phyloP scores from a whole-genome alignment of 2,888 invertebrate species.

The Opisthograptis luteolata region DNA sequence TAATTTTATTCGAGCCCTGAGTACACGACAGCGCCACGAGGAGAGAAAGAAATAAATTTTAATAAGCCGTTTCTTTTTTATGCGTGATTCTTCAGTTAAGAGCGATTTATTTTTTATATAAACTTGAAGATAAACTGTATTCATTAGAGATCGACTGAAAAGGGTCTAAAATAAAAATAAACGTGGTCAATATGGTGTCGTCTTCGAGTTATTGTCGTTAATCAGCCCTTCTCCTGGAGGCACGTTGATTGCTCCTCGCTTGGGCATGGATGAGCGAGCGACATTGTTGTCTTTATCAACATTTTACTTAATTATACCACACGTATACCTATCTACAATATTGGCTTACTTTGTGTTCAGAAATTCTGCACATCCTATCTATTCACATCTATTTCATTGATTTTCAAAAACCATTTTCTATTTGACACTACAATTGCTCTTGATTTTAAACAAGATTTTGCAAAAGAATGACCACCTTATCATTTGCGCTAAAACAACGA shows the following conservation, averaged over 20 bases:
- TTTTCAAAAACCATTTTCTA: too few species aligned
- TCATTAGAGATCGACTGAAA: constrained; percentile 83
- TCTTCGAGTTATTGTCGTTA: constrained; percentile 81
- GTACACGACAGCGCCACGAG: constrained; percentile 81
- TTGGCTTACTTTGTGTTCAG: constrained; percentile 31
- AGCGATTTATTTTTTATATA: constrained; percentile 84
- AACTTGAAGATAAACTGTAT: constrained; percentile 83
- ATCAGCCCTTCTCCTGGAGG: constrained; percentile 70
- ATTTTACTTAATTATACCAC: constrained; percentile 64
- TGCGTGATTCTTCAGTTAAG: constrained; percentile 84
- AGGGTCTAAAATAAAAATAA: constrained; percentile 81
- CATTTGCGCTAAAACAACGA: too few species aligned
- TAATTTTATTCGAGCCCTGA: constrained; percentile 81
- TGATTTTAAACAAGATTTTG: too few species aligned
- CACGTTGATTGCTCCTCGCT: constrained; percentile 68
- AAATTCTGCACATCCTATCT: constrained; percentile 13
- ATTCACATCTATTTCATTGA: too few species aligned
- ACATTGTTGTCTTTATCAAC: constrained; percentile 69
- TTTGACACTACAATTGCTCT: too few species aligned
- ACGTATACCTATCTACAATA: constrained; percentile 50
- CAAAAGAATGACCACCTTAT: too few species aligned
- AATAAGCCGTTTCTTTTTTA: constrained; percentile 84
- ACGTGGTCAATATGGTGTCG: constrained; percentile 77
- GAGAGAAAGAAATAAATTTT: constrained; percentile 84
- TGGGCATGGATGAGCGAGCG: constrained; percentile 37